These are phyloP conservation scores for Steinernema hermaphroditum DNA, from an alignment of 2,888 invertebrate genomes.

Conservation along the genomic window DNA sequence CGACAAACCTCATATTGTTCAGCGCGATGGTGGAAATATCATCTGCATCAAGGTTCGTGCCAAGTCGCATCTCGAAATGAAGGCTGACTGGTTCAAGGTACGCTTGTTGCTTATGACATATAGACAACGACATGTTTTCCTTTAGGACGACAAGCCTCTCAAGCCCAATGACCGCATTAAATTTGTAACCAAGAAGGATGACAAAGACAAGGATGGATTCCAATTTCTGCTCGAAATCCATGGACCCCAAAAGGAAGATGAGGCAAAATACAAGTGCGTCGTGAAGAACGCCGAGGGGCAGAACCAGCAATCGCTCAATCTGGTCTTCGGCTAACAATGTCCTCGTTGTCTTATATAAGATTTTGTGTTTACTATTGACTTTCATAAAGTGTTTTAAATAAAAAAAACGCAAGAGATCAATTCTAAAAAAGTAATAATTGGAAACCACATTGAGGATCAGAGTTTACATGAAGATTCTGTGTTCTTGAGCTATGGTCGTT, in stretches of 20 bases:
- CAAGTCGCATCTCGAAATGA: conserved; percentile 65
- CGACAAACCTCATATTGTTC: conserved; percentile 67
- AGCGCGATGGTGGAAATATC: conserved; percentile 65
- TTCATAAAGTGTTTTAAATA: conserved; percentile 18
- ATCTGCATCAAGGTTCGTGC: conserved; percentile 65
- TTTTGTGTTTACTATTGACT: not conserved
- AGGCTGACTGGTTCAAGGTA: conserved; percentile 66
- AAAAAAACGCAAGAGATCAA: no score
- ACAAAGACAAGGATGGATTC: conserved; percentile 63
- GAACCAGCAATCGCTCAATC: conserved; percentile 65
- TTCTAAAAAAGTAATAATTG: no score
- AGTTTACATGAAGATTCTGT: no score
- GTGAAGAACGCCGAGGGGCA: conserved; percentile 66
- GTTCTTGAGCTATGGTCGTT: no score
- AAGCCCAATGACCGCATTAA: conserved; percentile 64
- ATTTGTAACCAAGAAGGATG: conserved; percentile 62
- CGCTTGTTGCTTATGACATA: conserved; percentile 7
- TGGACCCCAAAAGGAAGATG: conserved; percentile 65
- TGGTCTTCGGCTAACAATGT: conserved; percentile 61
- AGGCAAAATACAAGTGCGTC: conserved; percentile 58
- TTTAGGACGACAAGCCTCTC: conserved; percentile 66
- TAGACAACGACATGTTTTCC: no score
- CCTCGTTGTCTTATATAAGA: not conserved
- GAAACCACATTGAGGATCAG: no score
- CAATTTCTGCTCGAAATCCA: conserved; percentile 63